Percentiles rank a stretch among this genome's conserved stretches.
Conservation (phyloP, 1,140 invertebrate genomes). For the Anadara kagoshimensis region DNA sequence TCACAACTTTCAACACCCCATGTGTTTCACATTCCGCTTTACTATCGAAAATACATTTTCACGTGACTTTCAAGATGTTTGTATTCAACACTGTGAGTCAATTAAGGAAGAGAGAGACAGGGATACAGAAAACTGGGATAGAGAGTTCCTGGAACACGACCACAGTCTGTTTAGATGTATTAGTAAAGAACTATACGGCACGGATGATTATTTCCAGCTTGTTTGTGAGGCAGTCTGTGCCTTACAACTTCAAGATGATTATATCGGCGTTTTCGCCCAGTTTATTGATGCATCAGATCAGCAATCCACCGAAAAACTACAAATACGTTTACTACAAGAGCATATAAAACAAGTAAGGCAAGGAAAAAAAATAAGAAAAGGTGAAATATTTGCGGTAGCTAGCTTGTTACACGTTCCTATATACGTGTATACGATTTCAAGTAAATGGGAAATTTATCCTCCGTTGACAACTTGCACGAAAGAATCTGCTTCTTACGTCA, state of each 20-base stretch:
- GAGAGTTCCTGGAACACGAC: neutral
- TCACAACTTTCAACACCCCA: too few relatives aligned
- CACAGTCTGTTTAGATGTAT: constrained; percentile 27
- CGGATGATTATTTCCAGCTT: constrained; percentile 2
- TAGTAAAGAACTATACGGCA: constrained; percentile 28
- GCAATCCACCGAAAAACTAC: too few relatives aligned
- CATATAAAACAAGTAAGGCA: constrained; percentile 6
- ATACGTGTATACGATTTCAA: neutral
- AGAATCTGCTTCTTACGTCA: too few relatives aligned
- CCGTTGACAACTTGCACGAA: too few relatives aligned
- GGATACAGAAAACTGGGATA: too few relatives aligned
- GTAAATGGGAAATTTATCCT: too few relatives aligned
- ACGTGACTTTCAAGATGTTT: too few relatives aligned
- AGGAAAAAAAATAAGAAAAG: constrained; percentile 1
- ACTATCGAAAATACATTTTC: too few relatives aligned
- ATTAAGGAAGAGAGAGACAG: too few relatives aligned
- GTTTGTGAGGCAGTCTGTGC: constrained; percentile 2
- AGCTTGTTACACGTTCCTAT: constrained; percentile 17
- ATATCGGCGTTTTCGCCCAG: neutral
- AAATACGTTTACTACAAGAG: neutral
- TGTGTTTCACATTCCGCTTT: too few relatives aligned
- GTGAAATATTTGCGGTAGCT: constrained; percentile 17
- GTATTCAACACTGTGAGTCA: too few relatives aligned
- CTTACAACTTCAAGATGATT: constrained; percentile 2
- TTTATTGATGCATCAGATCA: too few relatives aligned